These are phyloP conservation scores for Thera britannica DNA, from an alignment of 2,888 invertebrate genomes.

Conservation along the genomic window DNA sequence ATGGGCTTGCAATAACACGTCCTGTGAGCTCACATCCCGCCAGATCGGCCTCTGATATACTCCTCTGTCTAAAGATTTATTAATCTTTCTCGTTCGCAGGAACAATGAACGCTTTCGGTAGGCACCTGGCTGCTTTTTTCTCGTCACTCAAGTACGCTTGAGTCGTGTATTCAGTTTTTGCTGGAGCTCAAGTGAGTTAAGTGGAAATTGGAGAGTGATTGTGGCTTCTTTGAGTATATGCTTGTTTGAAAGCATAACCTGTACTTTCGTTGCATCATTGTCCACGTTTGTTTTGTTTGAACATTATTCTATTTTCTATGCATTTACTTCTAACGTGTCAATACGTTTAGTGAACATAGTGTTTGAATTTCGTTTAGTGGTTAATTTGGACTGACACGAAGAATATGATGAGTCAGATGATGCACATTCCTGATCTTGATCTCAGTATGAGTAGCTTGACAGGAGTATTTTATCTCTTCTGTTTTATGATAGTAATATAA, in stretches of 20 bases:
- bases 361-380: conserved; percentile 4
- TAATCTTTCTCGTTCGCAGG: conserved; percentile 79
- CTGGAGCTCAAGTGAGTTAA: conserved; percentile 62
- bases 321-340: conserved; percentile 16
- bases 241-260: conserved; percentile 39
- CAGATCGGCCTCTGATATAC: conserved; percentile 82
- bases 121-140: conserved; percentile 82
- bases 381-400: conserved; percentile 15
- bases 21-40: conserved; percentile 79
- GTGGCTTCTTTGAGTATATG: conserved; percentile 49
- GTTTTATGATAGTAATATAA: background rate
- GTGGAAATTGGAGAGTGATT: conserved; percentile 62
- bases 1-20: conserved; percentile 83
- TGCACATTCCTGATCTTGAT: conserved; percentile 20
- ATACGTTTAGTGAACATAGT: conserved; percentile 10
- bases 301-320: conserved; percentile 29
- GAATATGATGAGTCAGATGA: conserved; percentile 23
- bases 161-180: conserved; percentile 73
- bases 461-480: conserved; percentile 13
- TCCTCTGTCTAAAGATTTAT: conserved; percentile 81
- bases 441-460: conserved; percentile 10
- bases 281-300: conserved; percentile 29
- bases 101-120: conserved; percentile 81
- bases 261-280: conserved; percentile 34
- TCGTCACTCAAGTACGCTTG: conserved; percentile 68